These are phyloP conservation scores for Equus przewalskii DNA, from an alignment of 2,113 vertebrate species.

Conservation along the genomic window DNA sequence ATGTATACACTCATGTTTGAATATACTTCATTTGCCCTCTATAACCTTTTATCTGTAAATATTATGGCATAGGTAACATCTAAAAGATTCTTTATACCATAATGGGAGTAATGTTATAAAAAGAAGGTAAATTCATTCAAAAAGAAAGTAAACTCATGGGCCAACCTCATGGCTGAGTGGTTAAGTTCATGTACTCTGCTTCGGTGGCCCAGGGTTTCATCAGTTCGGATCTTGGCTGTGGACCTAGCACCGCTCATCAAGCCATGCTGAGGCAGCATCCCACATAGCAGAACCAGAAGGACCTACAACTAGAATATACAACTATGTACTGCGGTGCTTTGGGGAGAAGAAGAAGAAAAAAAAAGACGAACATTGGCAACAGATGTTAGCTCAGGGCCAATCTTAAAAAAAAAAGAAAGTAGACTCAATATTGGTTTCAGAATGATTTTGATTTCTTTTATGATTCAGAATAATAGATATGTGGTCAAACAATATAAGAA, in stretches of 20 bases:
- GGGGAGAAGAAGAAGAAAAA: too few species aligned
- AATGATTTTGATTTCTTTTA: constrained; percentile 29
- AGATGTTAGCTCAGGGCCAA: too few species aligned
- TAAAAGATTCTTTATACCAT: not conserved
- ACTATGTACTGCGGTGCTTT: too few species aligned
- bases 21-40: not conserved
- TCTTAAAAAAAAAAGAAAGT: not conserved
- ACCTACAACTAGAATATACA: too few species aligned
- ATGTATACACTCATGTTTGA: not conserved
- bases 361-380: too few species aligned
- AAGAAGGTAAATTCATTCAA: not conserved
- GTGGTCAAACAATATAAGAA: not conserved
- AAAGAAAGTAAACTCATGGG: not conserved
- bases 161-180: too few species aligned
- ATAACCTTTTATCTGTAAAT: not conserved
- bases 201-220: too few species aligned
- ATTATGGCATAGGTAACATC: not conserved
- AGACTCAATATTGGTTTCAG: constrained; percentile 1
- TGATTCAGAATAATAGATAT: not conserved
- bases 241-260: too few species aligned
- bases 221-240: too few species aligned
- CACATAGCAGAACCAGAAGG: too few species aligned
- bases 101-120: not conserved
- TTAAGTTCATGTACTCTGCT: too few species aligned
- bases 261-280: too few species aligned